Evolutionary conservation across 1,140 invertebrate species (phyloP), one percentile per base, ranked within the genome.

Genomic region (Sycobia sp.): DNA sequence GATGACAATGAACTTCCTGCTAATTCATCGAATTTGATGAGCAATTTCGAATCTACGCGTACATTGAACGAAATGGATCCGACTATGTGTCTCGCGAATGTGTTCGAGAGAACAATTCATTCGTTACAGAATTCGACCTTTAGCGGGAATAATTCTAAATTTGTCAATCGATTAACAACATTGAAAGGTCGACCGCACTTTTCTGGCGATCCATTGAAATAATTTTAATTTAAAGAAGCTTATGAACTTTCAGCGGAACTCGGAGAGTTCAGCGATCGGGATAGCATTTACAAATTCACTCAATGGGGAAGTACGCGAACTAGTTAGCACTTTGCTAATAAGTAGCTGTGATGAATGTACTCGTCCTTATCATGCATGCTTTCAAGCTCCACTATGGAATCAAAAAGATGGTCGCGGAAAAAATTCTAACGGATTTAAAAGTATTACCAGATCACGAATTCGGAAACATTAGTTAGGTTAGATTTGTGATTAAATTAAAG

Each of bases 141-240:
- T 4, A 11, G 2, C 4, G 18, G 20, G n/a, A 11, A 18, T 3
- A 4, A 20, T 7, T 3, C n/a, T 5, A 4, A 13, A 5, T 22
- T 22, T 20, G 2, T 22, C 4, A 32, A 32, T 32, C 29, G 29
- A 11, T 11, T 32, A 7, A 7, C 29, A 32, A 7, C 4, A 4
- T 38, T 38, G 14, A 65, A 58, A 22, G 27, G n/a, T 16, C 32
- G 55, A 11, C 63, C 63, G 0, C 10, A 10, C 10, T 65, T 65
- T 49, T 25, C 41, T 4, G 56, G 51, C 2, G 43, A 60, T 49
- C 29, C 53, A 8, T n/a, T 66, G 1, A 50, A 66, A 8, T 66
- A 57, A 57, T 14, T 55, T 10, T 39, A 34, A n/a, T 66, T 66
- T 14, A 60, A 50, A 20, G 23, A 43, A n/a, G 14, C 51, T 0